phyloP scores from a whole-genome alignment of 2,113 vertebrate species.

The Otolemur garnettii region DNA sequence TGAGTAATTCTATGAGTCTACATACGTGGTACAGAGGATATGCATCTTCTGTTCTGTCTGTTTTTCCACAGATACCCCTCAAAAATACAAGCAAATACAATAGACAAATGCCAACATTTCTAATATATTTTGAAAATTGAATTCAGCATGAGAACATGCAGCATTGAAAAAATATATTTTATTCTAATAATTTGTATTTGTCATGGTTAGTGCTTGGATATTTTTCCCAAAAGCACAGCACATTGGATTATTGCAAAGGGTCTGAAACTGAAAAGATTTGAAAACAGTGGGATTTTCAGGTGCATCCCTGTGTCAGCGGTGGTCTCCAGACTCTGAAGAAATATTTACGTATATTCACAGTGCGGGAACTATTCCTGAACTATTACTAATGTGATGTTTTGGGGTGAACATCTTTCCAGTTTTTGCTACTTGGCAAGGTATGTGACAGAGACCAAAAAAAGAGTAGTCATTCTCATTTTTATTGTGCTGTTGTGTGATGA shows the following conservation, averaged over 20 bases:
- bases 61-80: constrained; percentile 12
- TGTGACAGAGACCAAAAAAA: background rate
- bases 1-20: constrained; percentile 11
- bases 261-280: background rate
- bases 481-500: background rate
- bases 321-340: background rate
- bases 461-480: constrained; percentile 52
- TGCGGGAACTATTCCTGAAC: background rate
- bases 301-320: background rate
- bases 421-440: constrained; percentile 45
- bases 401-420: constrained; percentile 39
- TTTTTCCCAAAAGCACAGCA: background rate
- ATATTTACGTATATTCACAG: background rate
- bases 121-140: background rate
- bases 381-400: constrained; percentile 4
- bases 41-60: background rate
- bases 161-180: constrained; percentile 14
- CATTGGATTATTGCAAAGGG: background rate
- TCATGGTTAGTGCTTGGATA: background rate
- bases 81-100: background rate
- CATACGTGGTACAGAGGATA: background rate
- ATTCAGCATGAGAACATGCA: background rate
- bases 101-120: background rate
- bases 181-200: constrained; percentile 26
- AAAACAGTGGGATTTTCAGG: background rate